phyloP scores from a whole-genome alignment of 2,797 vertebrate species.

The Pempheris klunzingeri region DNA sequence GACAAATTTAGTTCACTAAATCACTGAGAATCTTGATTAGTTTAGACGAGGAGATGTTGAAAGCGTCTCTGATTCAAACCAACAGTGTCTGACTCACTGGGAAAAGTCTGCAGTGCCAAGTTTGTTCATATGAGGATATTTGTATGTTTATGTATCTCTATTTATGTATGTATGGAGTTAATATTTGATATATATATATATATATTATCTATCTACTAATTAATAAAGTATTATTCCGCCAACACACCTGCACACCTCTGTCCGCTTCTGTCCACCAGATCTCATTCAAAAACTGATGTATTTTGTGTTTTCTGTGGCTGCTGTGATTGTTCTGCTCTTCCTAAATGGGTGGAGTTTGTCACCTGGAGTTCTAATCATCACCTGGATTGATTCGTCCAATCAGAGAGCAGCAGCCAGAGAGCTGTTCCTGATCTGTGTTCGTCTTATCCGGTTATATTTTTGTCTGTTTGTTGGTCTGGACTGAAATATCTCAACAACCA shows the following conservation, averaged over 20 bases:
- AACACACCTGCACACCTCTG: background rate
- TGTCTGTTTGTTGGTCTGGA: no score
- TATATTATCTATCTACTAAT: conserved; percentile 38
- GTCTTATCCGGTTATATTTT: no score
- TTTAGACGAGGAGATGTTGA: conserved; percentile 30
- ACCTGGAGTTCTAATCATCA: no score
- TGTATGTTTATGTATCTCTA: conserved; percentile 49
- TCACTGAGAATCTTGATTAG: conserved; percentile 16
- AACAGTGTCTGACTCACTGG: conserved; percentile 1
- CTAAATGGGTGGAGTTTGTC: background rate
- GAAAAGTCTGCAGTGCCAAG: conserved; percentile 33
- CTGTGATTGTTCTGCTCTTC: background rate
- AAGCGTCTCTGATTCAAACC: conserved; percentile 36
- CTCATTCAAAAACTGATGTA: background rate
- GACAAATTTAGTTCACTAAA: background rate
- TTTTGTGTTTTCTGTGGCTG: background rate
- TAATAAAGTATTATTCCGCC: conserved; percentile 53
- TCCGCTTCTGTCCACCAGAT: background rate
- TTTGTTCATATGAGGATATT: conserved; percentile 41
- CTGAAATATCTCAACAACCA: no score
- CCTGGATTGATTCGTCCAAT: background rate
- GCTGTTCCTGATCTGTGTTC: no score
- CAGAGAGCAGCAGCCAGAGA: no score
- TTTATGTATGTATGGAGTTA: conserved; percentile 54
- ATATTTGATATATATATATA: conserved; percentile 47